These are phyloP conservation scores for Gopherus flavomarginatus DNA, from an alignment of 2,113 vertebrate species.

Conservation along the genomic window DNA sequence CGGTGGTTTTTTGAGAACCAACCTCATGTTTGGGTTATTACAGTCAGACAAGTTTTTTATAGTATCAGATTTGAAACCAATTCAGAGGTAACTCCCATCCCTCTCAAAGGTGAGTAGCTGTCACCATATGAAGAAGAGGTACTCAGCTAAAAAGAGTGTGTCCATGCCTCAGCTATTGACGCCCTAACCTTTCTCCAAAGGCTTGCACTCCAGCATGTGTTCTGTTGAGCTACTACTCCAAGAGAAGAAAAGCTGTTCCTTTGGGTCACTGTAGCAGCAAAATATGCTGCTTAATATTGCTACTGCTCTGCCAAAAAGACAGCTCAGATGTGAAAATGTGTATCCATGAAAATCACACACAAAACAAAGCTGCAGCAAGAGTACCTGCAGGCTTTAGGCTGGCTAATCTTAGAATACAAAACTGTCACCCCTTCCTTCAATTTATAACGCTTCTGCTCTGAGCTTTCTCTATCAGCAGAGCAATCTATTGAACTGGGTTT, in stretches of 20 bases:
- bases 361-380: conserved; percentile 22
- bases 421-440: not conserved
- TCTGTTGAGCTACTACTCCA: not conserved
- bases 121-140: not conserved
- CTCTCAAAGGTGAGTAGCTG: not conserved
- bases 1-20: not conserved
- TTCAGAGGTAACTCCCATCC: not conserved
- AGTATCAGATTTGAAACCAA: not conserved
- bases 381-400: not conserved
- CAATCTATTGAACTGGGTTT: not conserved
- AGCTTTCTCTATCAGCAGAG: not conserved
- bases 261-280: not conserved
- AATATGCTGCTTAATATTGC: conserved; percentile 13
- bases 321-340: not conserved
- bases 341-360: not conserved
- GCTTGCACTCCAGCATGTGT: not conserved
- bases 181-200: not conserved
- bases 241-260: not conserved
- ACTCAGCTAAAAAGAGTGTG: not conserved
- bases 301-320: conserved; percentile 6
- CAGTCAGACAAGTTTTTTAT: not conserved
- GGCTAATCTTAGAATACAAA: conserved; percentile 17
- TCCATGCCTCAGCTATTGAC: not conserved
- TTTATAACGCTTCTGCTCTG: not conserved
- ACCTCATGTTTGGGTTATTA: not conserved